Evolutionary conservation across 2,888 invertebrate species (phyloP).

Genomic region (Pseudeuparius sepicola): DNA sequence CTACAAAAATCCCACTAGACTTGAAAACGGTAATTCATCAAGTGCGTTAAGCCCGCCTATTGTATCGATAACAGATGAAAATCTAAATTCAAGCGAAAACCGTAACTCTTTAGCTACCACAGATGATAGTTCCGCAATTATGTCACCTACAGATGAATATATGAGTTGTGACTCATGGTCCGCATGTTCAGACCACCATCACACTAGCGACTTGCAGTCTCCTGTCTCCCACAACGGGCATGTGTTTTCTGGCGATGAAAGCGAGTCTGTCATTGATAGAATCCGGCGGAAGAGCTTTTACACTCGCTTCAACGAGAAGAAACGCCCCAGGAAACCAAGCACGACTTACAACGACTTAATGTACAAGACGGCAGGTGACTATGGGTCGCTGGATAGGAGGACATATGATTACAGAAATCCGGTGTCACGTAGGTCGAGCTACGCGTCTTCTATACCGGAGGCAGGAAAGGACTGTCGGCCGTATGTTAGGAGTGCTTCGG

Average conservation of each 20-base stretch:
- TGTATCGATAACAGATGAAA: constrained; percentile 22
- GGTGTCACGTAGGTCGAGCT: constrained; percentile 23
- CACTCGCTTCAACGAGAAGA: constrained; percentile 77
- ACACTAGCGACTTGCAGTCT: constrained; percentile 27
- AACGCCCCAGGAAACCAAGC: constrained; percentile 57
- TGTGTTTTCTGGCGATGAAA: constrained; percentile 40
- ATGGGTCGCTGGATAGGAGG: constrained; percentile 33
- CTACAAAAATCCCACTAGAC: constrained; percentile 33
- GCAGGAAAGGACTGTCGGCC: constrained; percentile 25
- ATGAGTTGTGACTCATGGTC: constrained; percentile 52
- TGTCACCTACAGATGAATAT: constrained; percentile 55
- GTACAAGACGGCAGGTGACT: constrained; percentile 26
- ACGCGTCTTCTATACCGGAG: constrained; percentile 25
- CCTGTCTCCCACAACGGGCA: constrained; percentile 38
- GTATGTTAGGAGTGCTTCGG: constrained; percentile 32
- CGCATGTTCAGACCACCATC: constrained; percentile 47
- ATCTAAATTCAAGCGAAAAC: constrained; percentile 20
- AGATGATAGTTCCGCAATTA: constrained; percentile 37
- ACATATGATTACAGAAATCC: constrained; percentile 29
- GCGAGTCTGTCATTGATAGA: constrained; percentile 68
- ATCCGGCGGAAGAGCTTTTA: constrained; percentile 85
- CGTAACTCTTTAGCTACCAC: constrained; percentile 30
- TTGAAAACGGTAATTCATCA: constrained; percentile 13
- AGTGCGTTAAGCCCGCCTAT: constrained; percentile 11
- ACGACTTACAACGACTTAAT: constrained; percentile 35